These are phyloP conservation scores for Papilio dardanus DNA, from an alignment of 1,140 invertebrate genomes.

Conservation along the genomic window DNA sequence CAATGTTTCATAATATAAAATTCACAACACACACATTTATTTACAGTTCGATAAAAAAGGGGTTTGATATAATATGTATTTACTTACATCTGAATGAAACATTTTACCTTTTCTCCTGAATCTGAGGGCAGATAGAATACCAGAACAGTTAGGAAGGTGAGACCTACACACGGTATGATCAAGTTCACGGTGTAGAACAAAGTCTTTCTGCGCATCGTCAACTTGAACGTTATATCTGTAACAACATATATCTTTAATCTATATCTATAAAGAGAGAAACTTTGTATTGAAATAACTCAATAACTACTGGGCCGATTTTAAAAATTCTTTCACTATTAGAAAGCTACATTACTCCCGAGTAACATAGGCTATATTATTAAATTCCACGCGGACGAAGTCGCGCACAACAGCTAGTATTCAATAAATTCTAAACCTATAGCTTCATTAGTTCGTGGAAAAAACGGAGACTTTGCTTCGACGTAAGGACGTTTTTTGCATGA, in stretches of 20 bases:
- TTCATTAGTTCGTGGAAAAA: too few relatives aligned
- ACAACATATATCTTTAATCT: slow-evolving; percentile 48
- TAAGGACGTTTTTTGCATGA: too few relatives aligned
- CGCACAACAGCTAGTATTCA: too few relatives aligned
- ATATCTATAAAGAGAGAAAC: too few relatives aligned
- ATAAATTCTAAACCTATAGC: too few relatives aligned
- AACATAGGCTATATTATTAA: too few relatives aligned
- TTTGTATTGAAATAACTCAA: too few relatives aligned
- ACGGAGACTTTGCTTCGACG: too few relatives aligned
- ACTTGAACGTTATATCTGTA: slow-evolving; percentile 86
- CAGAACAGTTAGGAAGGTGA: slow-evolving; percentile 98
- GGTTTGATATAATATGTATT: slow-evolving; percentile 2
- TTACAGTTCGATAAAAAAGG: slow-evolving; percentile 7
- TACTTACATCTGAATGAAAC: slow-evolving; percentile 40
- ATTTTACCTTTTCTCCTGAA: slow-evolving; percentile 97
- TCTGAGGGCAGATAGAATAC: slow-evolving; percentile 99
- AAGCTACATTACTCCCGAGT: too few relatives aligned
- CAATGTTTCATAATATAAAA: slow-evolving; percentile 26
- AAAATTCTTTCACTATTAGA: too few relatives aligned
- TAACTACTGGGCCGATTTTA: too few relatives aligned
- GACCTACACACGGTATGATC: slow-evolving; percentile 97
- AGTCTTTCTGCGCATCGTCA: slow-evolving; percentile 98
- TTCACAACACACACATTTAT: slow-evolving; percentile 26
- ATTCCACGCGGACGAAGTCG: too few relatives aligned
- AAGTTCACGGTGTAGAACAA: slow-evolving; percentile 98